Base-by-base conservation (phyloP, 1,140 invertebrate species). In the Drosophila neocordata region DNA sequence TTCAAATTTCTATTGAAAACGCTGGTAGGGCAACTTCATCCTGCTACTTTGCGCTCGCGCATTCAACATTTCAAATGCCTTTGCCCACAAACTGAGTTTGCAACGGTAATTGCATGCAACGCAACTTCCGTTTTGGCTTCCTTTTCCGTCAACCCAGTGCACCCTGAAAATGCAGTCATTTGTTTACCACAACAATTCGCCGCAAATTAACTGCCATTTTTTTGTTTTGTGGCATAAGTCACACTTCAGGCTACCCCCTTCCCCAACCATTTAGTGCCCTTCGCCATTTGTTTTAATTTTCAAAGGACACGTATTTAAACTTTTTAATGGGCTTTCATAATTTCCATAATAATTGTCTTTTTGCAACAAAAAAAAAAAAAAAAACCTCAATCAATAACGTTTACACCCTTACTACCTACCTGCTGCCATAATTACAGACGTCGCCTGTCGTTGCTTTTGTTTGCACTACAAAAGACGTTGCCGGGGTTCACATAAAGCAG, bases 401-500 rank as follows among this genome's bases (percentile, higher is more conserved):
- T 73, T 67, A 67, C 37, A 68, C 51, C 56, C 24, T 18, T 6
- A 24, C 34, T 13, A 41, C 12, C 22, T 52, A 22, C 38, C 38
- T 24, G 64, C 18, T 65, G 68, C 72, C 82, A 88, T 87, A 87
- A 87, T 87, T 88, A 82, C 82, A 65, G 63, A 61, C 73, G 63
- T 63, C 52, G 59, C 27, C 59, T 62, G 65, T 61, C 35, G 59
- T 77, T 52, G 67, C 65, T 85, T 73, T 81, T 81, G 79, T 85
- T 87, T 81, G 61, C 56, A 79, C 44, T 83, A 70, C 73, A 69
- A 65, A 87, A 88, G 69, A 87, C 83, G 82, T 87, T 87, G 75
- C 79, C 66, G 55, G 64, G 83, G 56, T 37, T 75, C 65, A 78
- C 63, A 82, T 82, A 75, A 82, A 77, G 66, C 67, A 77, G 67